phyloP scores from a whole-genome alignment of 2,113 vertebrate genomes.

The Lepus timidus region DNA sequence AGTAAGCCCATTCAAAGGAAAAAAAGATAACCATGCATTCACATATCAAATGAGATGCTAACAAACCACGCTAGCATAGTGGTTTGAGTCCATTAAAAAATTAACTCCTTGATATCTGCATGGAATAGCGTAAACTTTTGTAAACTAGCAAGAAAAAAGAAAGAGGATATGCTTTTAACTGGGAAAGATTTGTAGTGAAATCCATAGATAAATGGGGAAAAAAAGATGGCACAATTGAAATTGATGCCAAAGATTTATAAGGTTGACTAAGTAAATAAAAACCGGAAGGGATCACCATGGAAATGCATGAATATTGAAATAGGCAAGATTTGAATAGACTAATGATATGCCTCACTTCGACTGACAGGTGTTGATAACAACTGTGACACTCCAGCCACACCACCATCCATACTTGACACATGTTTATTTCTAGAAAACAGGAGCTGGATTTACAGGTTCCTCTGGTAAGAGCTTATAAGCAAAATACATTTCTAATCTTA shows the following conservation, averaged over 20 bases:
- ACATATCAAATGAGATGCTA: conserved; percentile 46
- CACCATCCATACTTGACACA: conserved; percentile 63
- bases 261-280: conserved; percentile 82
- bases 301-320: conserved; percentile 83
- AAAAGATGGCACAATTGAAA: conserved; percentile 62
- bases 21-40: background rate
- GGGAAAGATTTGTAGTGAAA: conserved; percentile 64
- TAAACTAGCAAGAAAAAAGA: background rate
- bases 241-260: conserved; percentile 78
- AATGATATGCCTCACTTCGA: conserved; percentile 77
- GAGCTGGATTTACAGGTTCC: conserved; percentile 42
- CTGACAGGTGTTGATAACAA: conserved; percentile 83
- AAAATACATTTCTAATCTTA: conserved; percentile 60
- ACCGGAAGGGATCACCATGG: conserved; percentile 78
- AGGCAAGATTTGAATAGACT: conserved; percentile 80
- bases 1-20: conserved; percentile 29
- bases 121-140: conserved; percentile 54
- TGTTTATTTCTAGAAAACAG: conserved; percentile 77
- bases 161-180: conserved; percentile 46
- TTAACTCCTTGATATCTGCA: conserved; percentile 61
- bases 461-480: conserved; percentile 47
- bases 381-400: conserved; percentile 71
- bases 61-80: conserved; percentile 52
- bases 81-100: conserved; percentile 34
- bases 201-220: conserved; percentile 70